Conservation (phyloP, 1,140 invertebrate genomes). For the Zaprionus davidi region DNA sequence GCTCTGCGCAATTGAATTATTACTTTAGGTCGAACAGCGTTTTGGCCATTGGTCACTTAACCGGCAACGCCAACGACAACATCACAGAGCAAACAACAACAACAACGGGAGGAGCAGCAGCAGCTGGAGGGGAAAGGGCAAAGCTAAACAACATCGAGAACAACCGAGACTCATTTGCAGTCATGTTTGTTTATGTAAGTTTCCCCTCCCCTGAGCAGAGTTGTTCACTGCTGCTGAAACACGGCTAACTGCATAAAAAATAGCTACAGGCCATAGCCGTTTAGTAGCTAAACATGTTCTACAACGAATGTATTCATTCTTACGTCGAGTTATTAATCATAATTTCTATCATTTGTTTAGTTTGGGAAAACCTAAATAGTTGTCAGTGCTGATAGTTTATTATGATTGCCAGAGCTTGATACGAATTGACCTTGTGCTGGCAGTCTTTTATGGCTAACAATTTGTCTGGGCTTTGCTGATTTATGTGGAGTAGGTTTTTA, state of each 20-base stretch:
- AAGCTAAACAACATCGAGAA: constrained; percentile 29
- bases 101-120: constrained; percentile 4
- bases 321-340: not conserved
- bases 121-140: not conserved
- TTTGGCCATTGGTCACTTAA: constrained; percentile 72
- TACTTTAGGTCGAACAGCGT: constrained; percentile 73
- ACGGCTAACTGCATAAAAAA: constrained; percentile 13
- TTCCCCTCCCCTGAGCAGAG: constrained; percentile 23
- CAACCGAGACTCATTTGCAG: constrained; percentile 69
- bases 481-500: not conserved
- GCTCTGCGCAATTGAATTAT: constrained; percentile 80
- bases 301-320: not conserved
- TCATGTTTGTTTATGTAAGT: constrained; percentile 61
- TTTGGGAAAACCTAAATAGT: not conserved
- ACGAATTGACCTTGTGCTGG: not conserved
- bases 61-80: constrained; percentile 43
- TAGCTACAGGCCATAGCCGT: not conserved
- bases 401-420: not conserved
- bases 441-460: not conserved
- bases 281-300: not conserved
- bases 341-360: not conserved
- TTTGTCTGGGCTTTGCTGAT: not conserved
- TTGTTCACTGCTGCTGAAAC: constrained; percentile 21
- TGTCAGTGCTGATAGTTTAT: not conserved
- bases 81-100: constrained; percentile 19